Evolutionary conservation across 2,113 vertebrate genomes (phyloP).

Genomic region (Clarias magur): DNA sequence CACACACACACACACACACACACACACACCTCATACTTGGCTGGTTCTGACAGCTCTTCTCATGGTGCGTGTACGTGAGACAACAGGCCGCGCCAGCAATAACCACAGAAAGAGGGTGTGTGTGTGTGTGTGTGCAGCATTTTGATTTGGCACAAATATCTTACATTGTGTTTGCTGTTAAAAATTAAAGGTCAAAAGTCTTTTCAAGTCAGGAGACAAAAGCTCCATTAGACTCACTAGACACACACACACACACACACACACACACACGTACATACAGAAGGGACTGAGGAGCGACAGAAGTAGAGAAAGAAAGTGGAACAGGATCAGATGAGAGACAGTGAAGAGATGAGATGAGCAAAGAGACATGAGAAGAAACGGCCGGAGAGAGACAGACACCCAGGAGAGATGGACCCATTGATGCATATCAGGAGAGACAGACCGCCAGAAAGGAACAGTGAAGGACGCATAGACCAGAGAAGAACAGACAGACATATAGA

Average conservation of each 20-base stretch:
- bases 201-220: neutral
- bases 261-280: neutral
- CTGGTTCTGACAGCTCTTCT: constrained; percentile 45
- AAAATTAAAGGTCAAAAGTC: constrained; percentile 40
- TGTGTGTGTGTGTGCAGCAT: neutral
- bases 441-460: neutral
- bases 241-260: neutral
- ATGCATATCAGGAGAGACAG: neutral
- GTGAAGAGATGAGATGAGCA: neutral
- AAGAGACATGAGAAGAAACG: neutral
- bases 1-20: constrained; percentile 18
- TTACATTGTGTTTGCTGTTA: constrained; percentile 28
- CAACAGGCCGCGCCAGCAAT: constrained; percentile 29
- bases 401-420: neutral
- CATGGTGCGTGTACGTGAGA: constrained; percentile 43
- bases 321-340: neutral
- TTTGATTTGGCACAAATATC: constrained; percentile 28
- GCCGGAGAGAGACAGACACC: neutral
- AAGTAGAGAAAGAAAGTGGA: neutral
- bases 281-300: too few species aligned
- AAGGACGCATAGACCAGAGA: too few species aligned
- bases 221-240: neutral
- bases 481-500: too few species aligned
- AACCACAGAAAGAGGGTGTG: constrained; percentile 25
- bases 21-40: constrained; percentile 33